Base-by-base conservation (phyloP, 1,140 invertebrate genomes). In the Drosophila ficusphila region DNA sequence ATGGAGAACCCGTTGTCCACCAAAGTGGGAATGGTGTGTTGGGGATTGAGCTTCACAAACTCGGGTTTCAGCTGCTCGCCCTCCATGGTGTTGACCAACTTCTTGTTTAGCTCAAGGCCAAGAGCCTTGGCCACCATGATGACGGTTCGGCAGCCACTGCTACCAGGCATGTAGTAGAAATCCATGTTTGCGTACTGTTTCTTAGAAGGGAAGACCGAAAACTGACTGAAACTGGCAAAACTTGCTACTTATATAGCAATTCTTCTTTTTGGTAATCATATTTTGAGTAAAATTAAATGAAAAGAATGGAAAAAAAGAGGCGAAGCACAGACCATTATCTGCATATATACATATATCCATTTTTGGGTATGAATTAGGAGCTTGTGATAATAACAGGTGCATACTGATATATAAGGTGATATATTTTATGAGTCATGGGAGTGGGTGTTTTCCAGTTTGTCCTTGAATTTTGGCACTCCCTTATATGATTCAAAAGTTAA, bases 11-110 rank as follows among this genome's bases (percentile, higher is more conserved):
- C 89, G 25, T 88, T 58, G 21, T 90, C 89, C 18, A 74, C 69
- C 11, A 89, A 44, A 0, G 77, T 85, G 18, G 91, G 91, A 6
- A 92, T 70, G 4, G 91, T 90, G 49, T 90, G 90, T 46, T 90
- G 77, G 0, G 91, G 91, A 47, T 91, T 91, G 18, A 85, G 78
- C 61, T 91, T 77, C 0, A 61, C 0, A 12, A 68, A 96, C 81
- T 96, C 94, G 3, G 95, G 94, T 42, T 92, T 94, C 34, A 94
- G 78, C 47, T 96, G 93, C 41, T 96, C 95, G 0, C 93, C 92
- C 1, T 92, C 91, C 51, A 92, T 72, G 0, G 96, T 78, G 76
- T 96, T 93, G 0, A 94, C 90, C 3, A 93, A 76, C 75, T 61
- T 75, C 39, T 73, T 58, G 34, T 91, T 88, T 2, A 93, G 57